These are phyloP conservation scores for Petaurus breviceps DNA, from an alignment of 2,113 vertebrate genomes.

Conservation along the genomic window DNA sequence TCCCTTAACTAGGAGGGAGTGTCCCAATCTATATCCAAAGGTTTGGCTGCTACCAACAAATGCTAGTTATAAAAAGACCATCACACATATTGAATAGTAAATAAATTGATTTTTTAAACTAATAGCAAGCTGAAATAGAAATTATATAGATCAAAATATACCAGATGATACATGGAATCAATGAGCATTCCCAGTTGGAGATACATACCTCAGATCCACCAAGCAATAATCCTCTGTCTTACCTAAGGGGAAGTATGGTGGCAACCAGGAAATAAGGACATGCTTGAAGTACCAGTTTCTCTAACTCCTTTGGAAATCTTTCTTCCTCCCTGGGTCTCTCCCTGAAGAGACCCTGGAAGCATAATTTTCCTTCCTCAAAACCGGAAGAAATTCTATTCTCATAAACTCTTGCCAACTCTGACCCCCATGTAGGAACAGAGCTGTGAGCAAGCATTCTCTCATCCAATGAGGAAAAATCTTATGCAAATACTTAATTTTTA, in stretches of 20 bases:
- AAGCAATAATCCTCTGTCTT: background rate
- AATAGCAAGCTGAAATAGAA: background rate
- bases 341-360: background rate
- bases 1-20: too few species aligned
- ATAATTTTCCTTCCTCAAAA: background rate
- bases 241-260: background rate
- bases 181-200: background rate
- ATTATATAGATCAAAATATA: background rate
- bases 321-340: background rate
- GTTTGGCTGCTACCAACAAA: background rate
- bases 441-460: background rate
- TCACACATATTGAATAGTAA: background rate
- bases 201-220: background rate
- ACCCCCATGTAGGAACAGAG: background rate
- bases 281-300: background rate
- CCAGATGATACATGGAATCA: background rate
- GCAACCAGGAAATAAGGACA: background rate
- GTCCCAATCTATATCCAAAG: background rate
- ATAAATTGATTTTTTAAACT: background rate
- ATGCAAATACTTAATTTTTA: background rate
- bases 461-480: background rate
- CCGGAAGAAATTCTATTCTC: background rate
- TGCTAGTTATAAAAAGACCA: background rate
- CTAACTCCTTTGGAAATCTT: background rate
- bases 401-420: background rate